Evolutionary conservation across 2,888 invertebrate species (phyloP).

Genomic region (Pollenia griseotomentosa): DNA sequence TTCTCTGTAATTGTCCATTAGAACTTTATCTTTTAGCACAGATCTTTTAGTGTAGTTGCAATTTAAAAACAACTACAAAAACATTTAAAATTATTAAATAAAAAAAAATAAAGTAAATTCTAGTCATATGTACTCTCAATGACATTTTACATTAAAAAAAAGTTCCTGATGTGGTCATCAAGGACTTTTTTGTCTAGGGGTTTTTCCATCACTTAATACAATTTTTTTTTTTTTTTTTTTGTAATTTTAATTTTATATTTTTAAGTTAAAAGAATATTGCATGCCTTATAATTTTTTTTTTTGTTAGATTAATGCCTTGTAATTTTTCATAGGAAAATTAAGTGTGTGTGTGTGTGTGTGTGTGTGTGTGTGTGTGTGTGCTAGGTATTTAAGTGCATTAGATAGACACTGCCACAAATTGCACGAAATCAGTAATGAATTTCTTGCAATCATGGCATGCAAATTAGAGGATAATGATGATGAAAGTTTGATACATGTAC

Average conservation of each 20-base stretch:
- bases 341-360: background rate
- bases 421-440: slow-evolving; percentile 53
- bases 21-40: slow-evolving; percentile 77
- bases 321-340: slow-evolving; percentile 66
- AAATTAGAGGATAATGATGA: slow-evolving; percentile 30
- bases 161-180: slow-evolving; percentile 56
- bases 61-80: slow-evolving; percentile 58
- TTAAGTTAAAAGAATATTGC: slow-evolving; percentile 69
- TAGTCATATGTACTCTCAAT: slow-evolving; percentile 21
- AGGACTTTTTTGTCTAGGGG: slow-evolving; percentile 48
- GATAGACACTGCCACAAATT: slow-evolving; percentile 7
- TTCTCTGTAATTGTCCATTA: slow-evolving; percentile 68
- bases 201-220: slow-evolving; percentile 42
- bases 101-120: slow-evolving; percentile 15
- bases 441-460: slow-evolving; percentile 58
- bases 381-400: slow-evolving; percentile 39
- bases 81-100: slow-evolving; percentile 40
- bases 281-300: slow-evolving; percentile 64
- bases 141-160: slow-evolving; percentile 25
- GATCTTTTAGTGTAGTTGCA: slow-evolving; percentile 76
- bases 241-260: slow-evolving; percentile 55
- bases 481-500: background rate
- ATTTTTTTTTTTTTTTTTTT: slow-evolving; percentile 23
- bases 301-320: slow-evolving; percentile 66
- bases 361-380: slow-evolving; percentile 5